Evolutionary conservation across 2,888 invertebrate genomes (phyloP), one percentile per base, ranked within the genome.

Genomic region (Physocephala rufipes): DNA sequence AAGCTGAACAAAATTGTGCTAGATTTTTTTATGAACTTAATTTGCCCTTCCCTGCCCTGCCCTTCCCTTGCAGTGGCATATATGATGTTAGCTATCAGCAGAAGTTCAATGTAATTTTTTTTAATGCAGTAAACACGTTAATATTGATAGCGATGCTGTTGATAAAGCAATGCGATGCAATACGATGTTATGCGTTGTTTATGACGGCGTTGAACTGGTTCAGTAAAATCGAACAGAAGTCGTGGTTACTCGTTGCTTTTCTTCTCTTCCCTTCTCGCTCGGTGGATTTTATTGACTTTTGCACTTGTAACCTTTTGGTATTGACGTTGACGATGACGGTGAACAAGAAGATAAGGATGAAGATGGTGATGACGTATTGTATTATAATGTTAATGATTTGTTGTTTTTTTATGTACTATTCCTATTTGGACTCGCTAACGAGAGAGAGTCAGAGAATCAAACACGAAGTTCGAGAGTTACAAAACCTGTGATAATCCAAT

Each of bases 21-120:
- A n/a, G n/a, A n/a, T n/a, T n/a, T n/a, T n/a, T n/a, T 49, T 49
- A n/a, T 49, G 19, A 19, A 12, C 15, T 49, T 4, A n/a, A n/a
- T 4, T 49, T 7, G 49, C 49, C 19, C 26, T 55, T 12, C 26
- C 55, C 26, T 9, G 5, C 4, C 5, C 36, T 36, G 36, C 36
- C 9, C n/a, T n/a, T n/a, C n/a, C n/a, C n/a, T n/a, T n/a, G n/a
- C n/a, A n/a, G n/a, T n/a, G n/a, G n/a, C n/a, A n/a, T n/a, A n/a
- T n/a, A n/a, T n/a, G n/a, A n/a, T 4, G 36, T 36, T 36, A 9
- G 75, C 81, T 80, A 81, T 78, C 81, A 81, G 80, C 79, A 71
- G 66, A 26, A 77, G 79, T 81, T 71, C 72, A 80, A 81, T 78
- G n/a, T n/a, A n/a, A n/a, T 75, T 70, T 68, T 61, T 45, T 59